phyloP scores from a whole-genome alignment of 2,888 invertebrate genomes.

The Tiphia femorata region DNA sequence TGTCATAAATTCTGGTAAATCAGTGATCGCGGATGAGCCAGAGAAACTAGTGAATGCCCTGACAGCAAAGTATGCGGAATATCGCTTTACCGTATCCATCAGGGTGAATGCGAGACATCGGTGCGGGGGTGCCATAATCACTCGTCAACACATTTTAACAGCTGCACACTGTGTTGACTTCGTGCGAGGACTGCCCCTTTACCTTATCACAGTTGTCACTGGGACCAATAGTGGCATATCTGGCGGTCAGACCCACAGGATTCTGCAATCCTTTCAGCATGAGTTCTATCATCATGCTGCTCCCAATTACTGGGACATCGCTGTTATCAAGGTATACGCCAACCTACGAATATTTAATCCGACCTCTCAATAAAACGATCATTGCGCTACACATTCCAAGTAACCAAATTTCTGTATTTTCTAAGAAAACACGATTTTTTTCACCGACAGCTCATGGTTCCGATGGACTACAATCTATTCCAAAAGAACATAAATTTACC shows the following conservation, averaged over 20 bases:
- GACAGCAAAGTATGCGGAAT: conserved; percentile 21
- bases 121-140: conserved; percentile 36
- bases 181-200: no score
- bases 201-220: conserved; percentile 13
- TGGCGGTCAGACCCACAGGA: not conserved
- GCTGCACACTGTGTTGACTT: conserved; percentile 35
- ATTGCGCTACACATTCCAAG: no score
- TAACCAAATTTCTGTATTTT: no score
- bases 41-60: conserved; percentile 22
- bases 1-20: no score
- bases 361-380: no score
- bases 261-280: not conserved
- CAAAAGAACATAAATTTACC: no score
- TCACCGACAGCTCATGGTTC: no score
- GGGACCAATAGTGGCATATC: no score
- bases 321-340: conserved; percentile 25
- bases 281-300: not conserved
- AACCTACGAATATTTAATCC: no score
- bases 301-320: conserved; percentile 23
- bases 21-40: conserved; percentile 11
- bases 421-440: no score
- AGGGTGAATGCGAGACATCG: conserved; percentile 7
- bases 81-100: conserved; percentile 34
- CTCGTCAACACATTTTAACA: conserved; percentile 24
- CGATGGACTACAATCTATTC: no score